These are phyloP conservation scores for Poecilia picta DNA, from an alignment of 2,797 vertebrate species.

Conservation along the genomic window DNA sequence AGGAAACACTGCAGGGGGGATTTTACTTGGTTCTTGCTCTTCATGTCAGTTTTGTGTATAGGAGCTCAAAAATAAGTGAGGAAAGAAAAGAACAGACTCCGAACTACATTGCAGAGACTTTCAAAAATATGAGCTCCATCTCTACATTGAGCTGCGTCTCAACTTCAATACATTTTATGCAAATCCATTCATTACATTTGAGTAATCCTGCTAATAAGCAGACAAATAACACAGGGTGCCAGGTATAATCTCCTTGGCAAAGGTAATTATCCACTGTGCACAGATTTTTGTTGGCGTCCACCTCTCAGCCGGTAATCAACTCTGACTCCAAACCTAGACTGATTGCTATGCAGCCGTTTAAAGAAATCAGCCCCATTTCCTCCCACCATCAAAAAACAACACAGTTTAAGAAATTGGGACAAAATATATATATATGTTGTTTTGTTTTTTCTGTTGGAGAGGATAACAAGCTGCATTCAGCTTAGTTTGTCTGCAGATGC, in stretches of 20 bases:
- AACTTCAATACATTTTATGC: neutral
- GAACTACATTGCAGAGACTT: neutral
- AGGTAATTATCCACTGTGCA: slow-evolving; percentile 20
- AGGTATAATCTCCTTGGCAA: neutral
- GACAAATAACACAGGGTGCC: neutral
- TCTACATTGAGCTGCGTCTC: neutral
- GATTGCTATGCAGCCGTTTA: slow-evolving; percentile 36
- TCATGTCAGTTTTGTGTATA: neutral
- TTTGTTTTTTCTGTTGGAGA: slow-evolving; percentile 34
- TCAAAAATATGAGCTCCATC: neutral
- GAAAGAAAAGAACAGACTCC: neutral
- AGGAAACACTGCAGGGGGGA: slow-evolving; percentile 1
- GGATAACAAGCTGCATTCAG: slow-evolving; percentile 41
- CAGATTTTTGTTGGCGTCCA: slow-evolving; percentile 53
- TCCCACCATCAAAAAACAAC: slow-evolving; percentile 41
- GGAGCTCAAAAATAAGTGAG: neutral
- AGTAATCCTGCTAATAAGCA: slow-evolving; percentile 11
- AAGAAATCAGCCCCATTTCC: slow-evolving; percentile 38
- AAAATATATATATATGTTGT: slow-evolving; percentile 16
- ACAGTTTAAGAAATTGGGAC: slow-evolving; percentile 32
- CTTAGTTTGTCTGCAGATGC: slow-evolving; percentile 56
- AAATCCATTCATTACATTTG: slow-evolving; percentile 13
- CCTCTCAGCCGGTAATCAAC: slow-evolving; percentile 41
- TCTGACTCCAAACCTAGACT: slow-evolving; percentile 38
- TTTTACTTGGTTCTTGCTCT: neutral